Percentiles rank a stretch among this genome's conserved stretches.
Evolutionary conservation across 1,140 invertebrate species (phyloP).

Genomic region (Coboldia fuscipes): DNA sequence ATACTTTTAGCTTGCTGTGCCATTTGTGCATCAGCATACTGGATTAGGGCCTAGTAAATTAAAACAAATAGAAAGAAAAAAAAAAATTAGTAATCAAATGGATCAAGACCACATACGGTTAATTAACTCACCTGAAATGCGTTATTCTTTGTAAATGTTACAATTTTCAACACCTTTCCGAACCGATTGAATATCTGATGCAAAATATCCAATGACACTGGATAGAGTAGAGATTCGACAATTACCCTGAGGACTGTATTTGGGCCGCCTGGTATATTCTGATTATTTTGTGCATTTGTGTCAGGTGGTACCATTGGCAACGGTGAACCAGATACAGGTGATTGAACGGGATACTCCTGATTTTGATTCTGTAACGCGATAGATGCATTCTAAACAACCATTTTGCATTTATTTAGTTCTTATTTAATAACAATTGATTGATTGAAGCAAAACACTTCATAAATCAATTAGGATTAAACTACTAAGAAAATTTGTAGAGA

Average conservation of each 20-base stretch:
- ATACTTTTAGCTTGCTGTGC: conserved; percentile 90
- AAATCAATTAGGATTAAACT: conserved; percentile 2
- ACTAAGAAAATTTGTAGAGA: neutral
- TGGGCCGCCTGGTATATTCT: conserved; percentile 64
- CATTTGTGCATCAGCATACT: conserved; percentile 89
- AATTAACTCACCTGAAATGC: conserved; percentile 51
- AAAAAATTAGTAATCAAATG: neutral
- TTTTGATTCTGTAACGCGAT: conserved; percentile 20
- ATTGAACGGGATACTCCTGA: conserved; percentile 19
- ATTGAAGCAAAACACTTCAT: neutral
- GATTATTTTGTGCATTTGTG: conserved; percentile 11
- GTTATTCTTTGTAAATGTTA: conserved; percentile 99
- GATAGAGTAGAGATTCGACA: conserved; percentile 95
- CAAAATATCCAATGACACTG: conserved; percentile 90
- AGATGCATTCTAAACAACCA: conserved; percentile 29
- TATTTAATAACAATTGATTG: neutral
- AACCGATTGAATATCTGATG: conserved; percentile 95
- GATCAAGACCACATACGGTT: neutral
- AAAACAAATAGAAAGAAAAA: neutral
- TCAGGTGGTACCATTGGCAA: conserved; percentile 12
- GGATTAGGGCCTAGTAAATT: conserved; percentile 71
- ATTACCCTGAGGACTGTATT: conserved; percentile 95
- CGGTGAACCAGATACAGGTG: conserved; percentile 18
- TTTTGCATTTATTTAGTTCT: neutral
- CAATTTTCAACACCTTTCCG: conserved; percentile 96